Evolutionary conservation across 2,113 vertebrate species (phyloP).

Genomic region (Sylvia atricapilla): DNA sequence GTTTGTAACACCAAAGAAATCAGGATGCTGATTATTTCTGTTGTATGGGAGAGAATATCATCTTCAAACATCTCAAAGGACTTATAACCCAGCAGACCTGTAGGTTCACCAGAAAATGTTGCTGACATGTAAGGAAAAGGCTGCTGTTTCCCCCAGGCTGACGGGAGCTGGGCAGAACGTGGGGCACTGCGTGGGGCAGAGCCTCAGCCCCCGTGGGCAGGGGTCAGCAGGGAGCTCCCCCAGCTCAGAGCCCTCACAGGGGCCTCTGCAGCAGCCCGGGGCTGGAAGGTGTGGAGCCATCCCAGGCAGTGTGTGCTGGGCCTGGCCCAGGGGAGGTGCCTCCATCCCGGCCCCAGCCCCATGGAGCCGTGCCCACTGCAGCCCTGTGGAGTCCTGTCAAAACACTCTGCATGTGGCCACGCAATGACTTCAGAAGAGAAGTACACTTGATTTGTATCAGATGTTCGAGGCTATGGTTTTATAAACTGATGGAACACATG

Average conservation of each 20-base stretch:
- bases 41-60: not conserved
- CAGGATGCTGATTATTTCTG: not conserved
- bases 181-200: not conserved
- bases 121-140: not conserved
- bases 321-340: not conserved
- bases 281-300: too few species aligned
- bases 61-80: not conserved
- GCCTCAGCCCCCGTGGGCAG: not conserved
- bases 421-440: not conserved
- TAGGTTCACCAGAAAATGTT: not conserved
- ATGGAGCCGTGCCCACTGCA: not conserved
- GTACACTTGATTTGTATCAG: constrained; percentile 37
- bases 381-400: not conserved
- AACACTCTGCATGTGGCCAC: not conserved
- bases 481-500: not conserved
- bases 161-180: not conserved
- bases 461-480: not conserved
- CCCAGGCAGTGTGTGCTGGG: not conserved
- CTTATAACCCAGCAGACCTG: accelerated
- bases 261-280: not conserved
- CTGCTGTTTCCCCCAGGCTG: accelerated
- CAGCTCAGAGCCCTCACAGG: not conserved
- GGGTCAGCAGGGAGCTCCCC: not conserved
- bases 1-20: not conserved
- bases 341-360: accelerated